phyloP scores from a whole-genome alignment of 35 echinoderm and acorn worm species.

The Patiria miniata region DNA sequence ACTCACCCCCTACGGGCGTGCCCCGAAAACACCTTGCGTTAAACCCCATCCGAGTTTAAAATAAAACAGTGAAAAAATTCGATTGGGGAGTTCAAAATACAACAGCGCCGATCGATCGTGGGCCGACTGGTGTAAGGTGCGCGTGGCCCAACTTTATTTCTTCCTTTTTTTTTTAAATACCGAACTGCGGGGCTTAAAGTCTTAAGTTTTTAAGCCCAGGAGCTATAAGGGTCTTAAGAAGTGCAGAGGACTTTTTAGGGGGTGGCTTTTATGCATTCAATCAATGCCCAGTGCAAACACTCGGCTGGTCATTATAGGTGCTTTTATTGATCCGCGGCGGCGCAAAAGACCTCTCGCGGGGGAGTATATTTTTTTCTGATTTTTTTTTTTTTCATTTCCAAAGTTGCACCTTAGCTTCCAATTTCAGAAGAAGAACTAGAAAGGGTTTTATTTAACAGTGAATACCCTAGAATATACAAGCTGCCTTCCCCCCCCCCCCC shows the following conservation, averaged over 20 bases:
- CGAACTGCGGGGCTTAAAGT: not conserved
- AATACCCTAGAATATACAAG: no score
- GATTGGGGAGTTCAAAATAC: no score
- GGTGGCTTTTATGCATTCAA: not conserved
- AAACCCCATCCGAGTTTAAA: no score
- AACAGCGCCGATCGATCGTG: no score
- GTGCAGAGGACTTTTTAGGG: not conserved
- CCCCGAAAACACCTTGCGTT: no score
- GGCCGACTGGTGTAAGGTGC: no score
- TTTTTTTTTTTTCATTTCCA: not conserved
- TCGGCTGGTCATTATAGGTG: constrained; percentile 5
- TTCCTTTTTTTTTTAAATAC: no score
- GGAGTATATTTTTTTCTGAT: no score
- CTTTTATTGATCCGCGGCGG: not conserved
- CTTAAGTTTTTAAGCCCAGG: constrained; percentile 7
- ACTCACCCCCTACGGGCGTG: no score
- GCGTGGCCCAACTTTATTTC: no score
- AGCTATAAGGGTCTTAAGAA: not conserved
- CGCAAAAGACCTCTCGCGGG: not conserved
- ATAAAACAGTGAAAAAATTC: no score
- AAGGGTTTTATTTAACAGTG: not conserved
- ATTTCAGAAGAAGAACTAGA: not conserved
- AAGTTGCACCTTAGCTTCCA: not conserved
- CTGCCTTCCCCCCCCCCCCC: no score
- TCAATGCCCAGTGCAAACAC: constrained; percentile 18